Base-by-base conservation (phyloP, 2,888 invertebrate genomes). In the Drosophila conformis region DNA sequence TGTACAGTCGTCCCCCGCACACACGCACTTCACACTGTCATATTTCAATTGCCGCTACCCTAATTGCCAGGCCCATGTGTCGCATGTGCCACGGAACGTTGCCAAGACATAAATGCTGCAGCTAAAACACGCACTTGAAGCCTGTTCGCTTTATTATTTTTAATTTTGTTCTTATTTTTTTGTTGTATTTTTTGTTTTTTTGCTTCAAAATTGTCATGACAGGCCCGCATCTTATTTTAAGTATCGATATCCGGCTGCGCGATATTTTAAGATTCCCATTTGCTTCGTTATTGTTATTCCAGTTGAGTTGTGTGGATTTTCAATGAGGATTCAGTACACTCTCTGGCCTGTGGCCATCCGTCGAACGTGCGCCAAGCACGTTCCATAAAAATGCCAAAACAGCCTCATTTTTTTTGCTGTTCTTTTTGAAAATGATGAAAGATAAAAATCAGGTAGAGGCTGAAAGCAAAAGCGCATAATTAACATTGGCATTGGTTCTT, bases 401-500 rank as follows among this genome's bases (percentile, higher is more conserved):
- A 64, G 69, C 69, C 86, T 82, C 25, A 25, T 46, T 46, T 46
- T 15, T 25, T 25, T 25, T 7, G 13, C 13, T 46, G 33, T 8
- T 38, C 21, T 21, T 46, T 21, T 27, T 83, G 73, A 74, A 82
- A 80, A 73, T 73, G 72, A 68, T 67, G 66, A 65, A 63, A 81
- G 86, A 83, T 83, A 78, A 83, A 83, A 87, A 87, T 85, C 85
- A 86, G 87, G 87, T 87, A 85, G 75, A 83, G 64, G 60, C 65
- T 65, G 69, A 79, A 66, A 69, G 61, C 58, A 71, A 60, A 76
- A 71, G 68, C 69, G 82, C 83, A 85, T 87, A 87, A 87, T 86
- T 84, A 87, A 76, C 73, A 84, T 69, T 78, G 60, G 69, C 65
- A 67, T 69, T 76, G 72, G 73, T 63, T 57, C 31, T 36, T 6